Evolutionary conservation across 2,888 invertebrate species (phyloP).

Genomic region (Scaptomyza tumidula): DNA sequence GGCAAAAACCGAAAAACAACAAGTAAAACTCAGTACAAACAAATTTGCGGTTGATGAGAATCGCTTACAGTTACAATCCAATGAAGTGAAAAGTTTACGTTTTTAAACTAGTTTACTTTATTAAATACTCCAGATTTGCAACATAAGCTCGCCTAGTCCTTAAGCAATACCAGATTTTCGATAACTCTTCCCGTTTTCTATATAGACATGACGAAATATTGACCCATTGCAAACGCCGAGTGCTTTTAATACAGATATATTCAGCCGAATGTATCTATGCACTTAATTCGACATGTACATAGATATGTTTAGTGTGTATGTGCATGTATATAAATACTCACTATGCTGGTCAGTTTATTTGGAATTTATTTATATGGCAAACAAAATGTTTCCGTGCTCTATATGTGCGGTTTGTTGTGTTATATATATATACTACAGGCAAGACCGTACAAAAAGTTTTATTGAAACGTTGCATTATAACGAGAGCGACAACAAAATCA

Average conservation of each 20-base stretch:
- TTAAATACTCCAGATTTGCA: too few relatives aligned
- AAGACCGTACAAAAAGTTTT: constrained; percentile 24
- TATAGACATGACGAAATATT: constrained; percentile 63
- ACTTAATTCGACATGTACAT: not conserved
- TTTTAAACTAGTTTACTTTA: too few relatives aligned
- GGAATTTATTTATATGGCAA: constrained; percentile 55
- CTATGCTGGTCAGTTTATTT: constrained; percentile 54
- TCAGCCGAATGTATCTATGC: constrained; percentile 5
- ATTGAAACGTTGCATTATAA: not conserved
- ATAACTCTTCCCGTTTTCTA: too few relatives aligned
- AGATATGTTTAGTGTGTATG: not conserved
- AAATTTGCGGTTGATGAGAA: constrained; percentile 45
- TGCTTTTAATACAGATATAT: constrained; percentile 58
- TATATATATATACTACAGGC: constrained; percentile 19
- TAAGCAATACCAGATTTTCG: too few relatives aligned
- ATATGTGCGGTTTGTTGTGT: constrained; percentile 25
- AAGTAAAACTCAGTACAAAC: constrained; percentile 14
- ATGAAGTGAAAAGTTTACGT: too few relatives aligned
- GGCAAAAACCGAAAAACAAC: constrained; percentile 17
- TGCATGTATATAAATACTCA: not conserved
- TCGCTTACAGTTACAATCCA: not conserved
- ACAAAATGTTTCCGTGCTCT: constrained; percentile 22
- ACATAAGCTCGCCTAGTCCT: too few relatives aligned
- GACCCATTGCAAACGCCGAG: constrained; percentile 49
- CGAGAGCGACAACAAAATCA: constrained; percentile 3